Conservation (phyloP, 2,888 invertebrate genomes). For the Alloplasta piceator region DNA sequence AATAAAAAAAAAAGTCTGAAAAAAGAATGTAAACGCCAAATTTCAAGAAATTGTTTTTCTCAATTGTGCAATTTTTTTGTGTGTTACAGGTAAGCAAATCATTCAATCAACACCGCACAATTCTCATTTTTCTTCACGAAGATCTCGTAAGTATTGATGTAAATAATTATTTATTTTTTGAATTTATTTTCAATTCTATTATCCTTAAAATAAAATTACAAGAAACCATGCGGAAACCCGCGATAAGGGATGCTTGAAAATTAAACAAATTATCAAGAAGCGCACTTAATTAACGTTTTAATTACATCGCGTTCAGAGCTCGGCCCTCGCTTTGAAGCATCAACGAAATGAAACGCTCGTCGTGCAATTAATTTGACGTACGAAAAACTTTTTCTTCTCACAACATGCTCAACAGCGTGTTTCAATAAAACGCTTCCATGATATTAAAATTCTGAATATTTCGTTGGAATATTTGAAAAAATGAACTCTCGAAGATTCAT, state of each 20-base stretch:
- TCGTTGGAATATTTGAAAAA: conserved; percentile 26
- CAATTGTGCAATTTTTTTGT: conserved; percentile 28
- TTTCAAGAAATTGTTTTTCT: neutral
- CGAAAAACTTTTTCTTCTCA: neutral
- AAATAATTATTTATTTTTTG: neutral
- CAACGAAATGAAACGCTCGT: neutral
- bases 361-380: conserved; percentile 10
- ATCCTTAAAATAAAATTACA: too few relatives aligned
- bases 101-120: neutral
- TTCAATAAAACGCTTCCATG: too few relatives aligned
- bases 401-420: too few relatives aligned
- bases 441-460: too few relatives aligned
- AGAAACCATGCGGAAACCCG: too few relatives aligned
- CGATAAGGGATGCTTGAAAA: too few relatives aligned
- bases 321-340: neutral
- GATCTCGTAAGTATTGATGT: conserved; percentile 27
- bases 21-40: too few relatives aligned
- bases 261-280: too few relatives aligned
- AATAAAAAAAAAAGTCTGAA: too few relatives aligned
- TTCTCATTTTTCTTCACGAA: neutral
- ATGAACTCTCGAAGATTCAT: conserved; percentile 23
- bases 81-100: conserved; percentile 53
- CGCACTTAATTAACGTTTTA: too few relatives aligned
- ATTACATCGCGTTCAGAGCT: too few relatives aligned
- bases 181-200: neutral